A percentile compares a stretch with the other conserved stretches of the same genome.
phyloP scores from a whole-genome alignment of 2,888 invertebrate species.

The Acanthosepion esculentum region DNA sequence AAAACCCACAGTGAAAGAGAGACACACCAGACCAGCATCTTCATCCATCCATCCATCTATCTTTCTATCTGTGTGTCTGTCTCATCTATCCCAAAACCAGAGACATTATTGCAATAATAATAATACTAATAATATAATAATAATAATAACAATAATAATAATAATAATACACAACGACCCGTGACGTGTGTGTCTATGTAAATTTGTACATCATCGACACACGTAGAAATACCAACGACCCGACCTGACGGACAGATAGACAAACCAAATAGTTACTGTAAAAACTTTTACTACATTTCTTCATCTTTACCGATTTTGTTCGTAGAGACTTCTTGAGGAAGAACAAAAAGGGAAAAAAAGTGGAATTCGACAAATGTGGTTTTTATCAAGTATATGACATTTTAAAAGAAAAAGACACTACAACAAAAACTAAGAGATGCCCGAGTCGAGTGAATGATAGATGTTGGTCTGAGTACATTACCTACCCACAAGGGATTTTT shows the following conservation, averaged over 20 bases:
- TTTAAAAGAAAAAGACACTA: neutral
- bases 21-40: slow-evolving; percentile 24
- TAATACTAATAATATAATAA: neutral
- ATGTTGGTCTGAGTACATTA: slow-evolving; percentile 4
- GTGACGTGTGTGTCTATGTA: slow-evolving; percentile 9
- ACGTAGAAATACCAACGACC: slow-evolving; percentile 2
- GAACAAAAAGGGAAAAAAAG: neutral
- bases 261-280: slow-evolving; percentile 22
- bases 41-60: slow-evolving; percentile 35
- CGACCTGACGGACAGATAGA: slow-evolving; percentile 15
- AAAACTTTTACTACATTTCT: neutral
- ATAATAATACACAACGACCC: slow-evolving; percentile 2
- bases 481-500: slow-evolving; percentile 37
- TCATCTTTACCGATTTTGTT: neutral
- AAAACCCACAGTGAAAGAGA: slow-evolving; percentile 4
- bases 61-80: neutral
- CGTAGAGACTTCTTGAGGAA: neutral
- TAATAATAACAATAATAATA: neutral
- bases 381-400: slow-evolving; percentile 8
- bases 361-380: neutral
- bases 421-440: neutral
- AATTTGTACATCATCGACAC: neutral
- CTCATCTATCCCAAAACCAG: neutral
- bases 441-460: neutral
- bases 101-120: neutral